phyloP scores from a whole-genome alignment of 2,888 invertebrate genomes.

The Drosophila kambysellisi region DNA sequence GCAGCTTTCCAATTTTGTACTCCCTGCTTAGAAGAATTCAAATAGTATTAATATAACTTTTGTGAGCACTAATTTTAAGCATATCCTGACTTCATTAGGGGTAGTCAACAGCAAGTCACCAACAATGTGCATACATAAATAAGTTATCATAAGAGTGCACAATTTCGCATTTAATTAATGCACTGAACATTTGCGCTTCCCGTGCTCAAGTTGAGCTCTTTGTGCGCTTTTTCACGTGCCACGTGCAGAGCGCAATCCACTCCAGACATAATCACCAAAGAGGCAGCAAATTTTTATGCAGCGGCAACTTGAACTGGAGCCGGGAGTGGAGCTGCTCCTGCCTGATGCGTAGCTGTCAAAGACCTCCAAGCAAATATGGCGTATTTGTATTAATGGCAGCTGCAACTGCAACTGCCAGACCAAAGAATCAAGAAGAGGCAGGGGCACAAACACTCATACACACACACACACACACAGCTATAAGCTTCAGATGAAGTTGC shows the following conservation, averaged over 20 bases:
- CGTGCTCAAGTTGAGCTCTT: conserved; percentile 48
- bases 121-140: conserved; percentile 7
- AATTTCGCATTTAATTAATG: conserved; percentile 69
- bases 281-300: conserved; percentile 12
- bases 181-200: conserved; percentile 55
- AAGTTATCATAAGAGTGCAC: conserved; percentile 21
- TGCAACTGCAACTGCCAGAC: background rate
- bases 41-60: background rate
- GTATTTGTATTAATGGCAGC: conserved; percentile 67
- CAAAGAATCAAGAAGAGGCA: conserved; percentile 4
- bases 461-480: background rate
- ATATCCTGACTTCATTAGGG: conserved; percentile 17
- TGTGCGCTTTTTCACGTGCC: conserved; percentile 41
- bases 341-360: conserved; percentile 62
- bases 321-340: background rate
- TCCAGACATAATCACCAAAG: conserved; percentile 66
- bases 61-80: conserved; percentile 3
- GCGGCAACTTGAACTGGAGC: background rate
- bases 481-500: conserved; percentile 16
- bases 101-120: conserved; percentile 8
- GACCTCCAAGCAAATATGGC: conserved; percentile 67
- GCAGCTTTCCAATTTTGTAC: background rate
- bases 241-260: conserved; percentile 47
- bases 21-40: background rate
- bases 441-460: background rate